Conservation (phyloP, 2,113 vertebrate species). For the Ciconia boyciana region DNA sequence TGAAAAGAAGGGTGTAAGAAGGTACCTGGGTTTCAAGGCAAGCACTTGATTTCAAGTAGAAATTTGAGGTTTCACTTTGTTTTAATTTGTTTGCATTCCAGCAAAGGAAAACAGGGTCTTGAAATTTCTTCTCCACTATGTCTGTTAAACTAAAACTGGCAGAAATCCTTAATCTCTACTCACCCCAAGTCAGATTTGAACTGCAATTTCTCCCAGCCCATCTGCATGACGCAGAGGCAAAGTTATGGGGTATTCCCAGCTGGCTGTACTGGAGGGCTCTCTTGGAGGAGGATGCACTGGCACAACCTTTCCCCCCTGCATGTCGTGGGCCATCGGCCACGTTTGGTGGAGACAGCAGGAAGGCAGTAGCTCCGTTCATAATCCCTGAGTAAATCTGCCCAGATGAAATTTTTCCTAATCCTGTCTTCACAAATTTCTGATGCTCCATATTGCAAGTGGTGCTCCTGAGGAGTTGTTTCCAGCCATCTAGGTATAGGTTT, state of each 20-base stretch:
- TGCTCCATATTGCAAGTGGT: background rate
- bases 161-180: background rate
- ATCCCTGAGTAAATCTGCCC: background rate
- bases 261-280: background rate
- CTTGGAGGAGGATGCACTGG: background rate
- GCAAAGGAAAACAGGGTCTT: background rate
- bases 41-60: background rate
- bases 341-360: background rate
- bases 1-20: background rate
- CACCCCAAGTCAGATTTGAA: background rate
- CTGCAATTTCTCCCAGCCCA: background rate
- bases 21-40: background rate
- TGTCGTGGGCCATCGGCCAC: accelerated
- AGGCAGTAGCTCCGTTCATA: background rate
- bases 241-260: accelerated
- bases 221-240: background rate
- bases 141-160: background rate
- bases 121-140: background rate
- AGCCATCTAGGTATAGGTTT: background rate
- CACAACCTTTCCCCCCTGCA: accelerated
- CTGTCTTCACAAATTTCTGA: background rate
- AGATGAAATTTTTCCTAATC: background rate
- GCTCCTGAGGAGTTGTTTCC: background rate
- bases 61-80: background rate
- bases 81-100: background rate